phyloP scores from a whole-genome alignment of 37 sponge, comb jelly and placozoan genomes.

The Diacarnus erythraeanus region DNA sequence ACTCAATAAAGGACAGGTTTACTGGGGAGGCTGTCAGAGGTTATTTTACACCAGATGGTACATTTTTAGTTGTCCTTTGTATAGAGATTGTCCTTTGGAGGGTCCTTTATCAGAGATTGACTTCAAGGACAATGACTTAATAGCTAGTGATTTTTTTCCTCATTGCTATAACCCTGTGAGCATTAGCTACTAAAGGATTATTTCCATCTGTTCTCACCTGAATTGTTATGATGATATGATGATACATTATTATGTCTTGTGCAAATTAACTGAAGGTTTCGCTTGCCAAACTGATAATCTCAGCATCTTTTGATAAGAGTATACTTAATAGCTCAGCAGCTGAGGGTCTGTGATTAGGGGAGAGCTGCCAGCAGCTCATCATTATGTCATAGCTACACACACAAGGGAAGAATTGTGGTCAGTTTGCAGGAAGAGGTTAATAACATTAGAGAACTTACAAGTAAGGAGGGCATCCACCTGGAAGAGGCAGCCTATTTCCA shows the following conservation, averaged over 20 bases:
- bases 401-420: too few species aligned
- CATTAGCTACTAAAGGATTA: too few species aligned
- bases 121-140: neutral
- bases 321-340: conserved; percentile 4
- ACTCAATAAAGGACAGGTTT: too few species aligned
- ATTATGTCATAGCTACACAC: conserved; percentile 40
- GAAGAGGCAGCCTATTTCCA: conserved; percentile 63
- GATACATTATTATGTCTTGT: too few species aligned
- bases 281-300: neutral
- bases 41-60: too few species aligned
- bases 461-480: conserved; percentile 37
- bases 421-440: too few species aligned
- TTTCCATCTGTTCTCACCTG: too few species aligned
- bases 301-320: neutral
- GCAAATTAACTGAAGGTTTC: too few species aligned
- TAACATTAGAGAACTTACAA: conserved; percentile 43
- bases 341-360: conserved; percentile 44
- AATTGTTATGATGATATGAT: too few species aligned
- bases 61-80: neutral
- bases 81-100: neutral
- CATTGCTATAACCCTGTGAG: neutral
- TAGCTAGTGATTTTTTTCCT: neutral
- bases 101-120: neutral
- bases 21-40: too few species aligned
- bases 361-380: conserved; percentile 45